phyloP scores from a whole-genome alignment of 2,888 invertebrate species.

The Bembecia ichneumoniformis region DNA sequence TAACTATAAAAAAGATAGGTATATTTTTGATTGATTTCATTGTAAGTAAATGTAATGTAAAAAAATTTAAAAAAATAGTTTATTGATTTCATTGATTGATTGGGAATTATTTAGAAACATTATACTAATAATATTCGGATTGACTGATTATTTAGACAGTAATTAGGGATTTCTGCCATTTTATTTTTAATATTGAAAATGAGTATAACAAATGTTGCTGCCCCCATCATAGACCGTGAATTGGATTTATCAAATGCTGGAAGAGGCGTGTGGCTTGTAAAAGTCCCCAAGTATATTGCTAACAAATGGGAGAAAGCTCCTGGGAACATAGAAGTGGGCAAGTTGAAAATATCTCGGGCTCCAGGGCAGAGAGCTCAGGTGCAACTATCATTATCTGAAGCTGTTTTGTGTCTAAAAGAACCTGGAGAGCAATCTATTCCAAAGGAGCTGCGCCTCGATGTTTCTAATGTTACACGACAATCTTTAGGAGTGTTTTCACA shows the following conservation, averaged over 20 bases:
- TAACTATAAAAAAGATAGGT: no score
- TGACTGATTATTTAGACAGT: no score
- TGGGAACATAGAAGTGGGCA: slow-evolving; percentile 94
- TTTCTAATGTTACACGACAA: slow-evolving; percentile 92
- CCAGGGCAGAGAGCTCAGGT: slow-evolving; percentile 90
- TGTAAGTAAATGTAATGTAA: no score
- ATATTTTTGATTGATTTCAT: no score
- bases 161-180: background rate
- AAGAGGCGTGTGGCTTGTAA: slow-evolving; percentile 96
- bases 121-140: no score
- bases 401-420: slow-evolving; percentile 83
- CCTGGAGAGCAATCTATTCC: slow-evolving; percentile 87
- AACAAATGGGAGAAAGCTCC: slow-evolving; percentile 94
- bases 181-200: slow-evolving; percentile 12
- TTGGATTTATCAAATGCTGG: slow-evolving; percentile 91
- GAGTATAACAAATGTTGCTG: slow-evolving; percentile 32
- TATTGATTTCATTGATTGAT: no score
- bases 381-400: slow-evolving; percentile 85
- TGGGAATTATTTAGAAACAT: no score
- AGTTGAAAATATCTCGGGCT: slow-evolving; percentile 87
- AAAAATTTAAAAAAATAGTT: no score
- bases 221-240: slow-evolving; percentile 79
- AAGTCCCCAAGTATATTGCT: slow-evolving; percentile 96
- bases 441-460: slow-evolving; percentile 91
- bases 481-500: slow-evolving; percentile 94